Evolutionary conservation across 2,797 vertebrate genomes (phyloP).

Genomic region (Eospalax fontanierii): DNA sequence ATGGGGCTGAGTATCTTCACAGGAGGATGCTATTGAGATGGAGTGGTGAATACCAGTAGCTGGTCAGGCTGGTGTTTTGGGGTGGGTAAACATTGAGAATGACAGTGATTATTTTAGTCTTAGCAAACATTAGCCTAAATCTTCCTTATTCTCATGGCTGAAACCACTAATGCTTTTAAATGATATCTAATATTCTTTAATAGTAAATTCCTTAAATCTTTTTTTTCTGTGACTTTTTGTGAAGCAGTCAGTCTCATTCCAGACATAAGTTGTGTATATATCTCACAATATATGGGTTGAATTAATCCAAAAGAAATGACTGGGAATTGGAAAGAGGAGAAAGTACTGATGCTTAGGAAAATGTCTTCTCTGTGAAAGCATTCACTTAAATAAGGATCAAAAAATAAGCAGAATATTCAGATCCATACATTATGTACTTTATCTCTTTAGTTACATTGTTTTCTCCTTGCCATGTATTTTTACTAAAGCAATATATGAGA

Average conservation of each 20-base stretch:
- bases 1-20: not conserved
- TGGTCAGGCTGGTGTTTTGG: not conserved
- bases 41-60: not conserved
- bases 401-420: not conserved
- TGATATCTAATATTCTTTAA: not conserved
- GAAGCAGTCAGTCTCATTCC: not conserved
- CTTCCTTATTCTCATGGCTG: not conserved
- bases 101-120: slow-evolving; percentile 47
- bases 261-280: fast-evolving
- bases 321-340: not conserved
- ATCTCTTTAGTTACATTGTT: not conserved
- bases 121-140: not conserved
- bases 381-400: not conserved
- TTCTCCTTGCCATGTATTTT: not conserved
- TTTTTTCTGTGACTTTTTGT: not conserved
- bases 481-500: not conserved
- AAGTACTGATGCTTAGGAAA: not conserved
- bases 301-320: not conserved
- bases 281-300: not conserved
- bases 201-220: not conserved
- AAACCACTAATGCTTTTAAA: not conserved
- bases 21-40: not conserved
- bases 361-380: not conserved
- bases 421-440: not conserved
- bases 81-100: not conserved